Evolutionary conservation across 2,888 invertebrate genomes (phyloP), one percentile per base, ranked within the genome.

Genomic region (Microctonus brassicae): DNA sequence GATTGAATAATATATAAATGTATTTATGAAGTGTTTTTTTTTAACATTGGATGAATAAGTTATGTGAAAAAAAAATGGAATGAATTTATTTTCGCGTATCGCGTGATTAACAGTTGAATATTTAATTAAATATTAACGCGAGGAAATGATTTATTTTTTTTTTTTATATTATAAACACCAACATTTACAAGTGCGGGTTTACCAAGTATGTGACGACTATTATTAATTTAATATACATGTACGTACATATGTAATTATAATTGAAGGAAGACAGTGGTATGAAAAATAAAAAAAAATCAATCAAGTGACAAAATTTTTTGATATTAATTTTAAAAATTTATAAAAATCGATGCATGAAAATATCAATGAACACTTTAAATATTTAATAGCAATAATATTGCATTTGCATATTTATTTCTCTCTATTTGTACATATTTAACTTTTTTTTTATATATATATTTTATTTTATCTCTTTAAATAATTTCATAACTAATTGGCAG

Each of bases 161-260:
- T 61, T 42, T 22, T 39, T 58, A 34, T 57, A 24, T 26, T 36
- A 62, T 63, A 26, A 52, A 55, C 61, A n/a, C 34, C 42, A 22
- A 20, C 47, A 60, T 55, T 34, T 34, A 33, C 3, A 36, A 63
- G 77, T 76, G 77, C 72, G 76, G 52, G 77, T 77, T 77, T 76
- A 77, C 76, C 77, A 76, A 74, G 72, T 39, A 69, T 52, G 68
- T 69, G 76, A 70, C 77, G 77, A 75, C 73, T 64, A 47, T 36
- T 63, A 29, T 74, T 17, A n/a, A 20, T 6, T 47, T 3, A 13
- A n/a, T 39, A 39, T 13, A 36, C 36, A 39, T 39, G n/a, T 47
- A 47, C 3, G 17, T n/a, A 39, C 13, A 29, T 53, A 42, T 60
- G 26, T 62, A 58, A 29, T 36, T 61, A n/a, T 33, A 26, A 29